Evolutionary conservation across 2,113 vertebrate genomes (phyloP).

Genomic region (Platichthys flesus): DNA sequence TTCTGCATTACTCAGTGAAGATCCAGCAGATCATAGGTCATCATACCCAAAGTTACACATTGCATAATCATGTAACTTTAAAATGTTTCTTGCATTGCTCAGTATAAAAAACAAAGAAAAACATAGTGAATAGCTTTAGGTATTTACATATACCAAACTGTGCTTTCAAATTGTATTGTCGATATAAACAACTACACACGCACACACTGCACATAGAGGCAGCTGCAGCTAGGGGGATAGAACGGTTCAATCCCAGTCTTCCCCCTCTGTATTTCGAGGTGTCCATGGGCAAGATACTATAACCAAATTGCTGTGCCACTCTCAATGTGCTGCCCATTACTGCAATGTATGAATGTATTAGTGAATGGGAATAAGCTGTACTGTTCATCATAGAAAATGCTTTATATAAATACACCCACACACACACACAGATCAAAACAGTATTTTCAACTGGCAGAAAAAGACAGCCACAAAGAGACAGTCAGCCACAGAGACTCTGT

Average conservation of each 20-base stretch:
- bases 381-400: too few relatives aligned
- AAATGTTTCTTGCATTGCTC: neutral
- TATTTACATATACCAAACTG: neutral
- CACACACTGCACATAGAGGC: neutral
- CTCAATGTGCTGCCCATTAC: too few relatives aligned
- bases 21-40: too few relatives aligned
- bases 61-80: neutral
- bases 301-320: too few relatives aligned
- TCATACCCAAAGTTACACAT: neutral
- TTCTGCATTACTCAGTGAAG: neutral
- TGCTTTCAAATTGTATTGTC: neutral
- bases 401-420: neutral
- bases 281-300: too few relatives aligned
- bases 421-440: neutral
- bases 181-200: neutral
- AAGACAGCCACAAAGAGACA: neutral
- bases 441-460: neutral
- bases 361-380: too few relatives aligned
- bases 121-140: neutral
- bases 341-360: too few relatives aligned
- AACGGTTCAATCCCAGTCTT: too few relatives aligned
- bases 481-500: conserved; percentile 35
- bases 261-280: too few relatives aligned
- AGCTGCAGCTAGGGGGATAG: too few relatives aligned
- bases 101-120: neutral